Base-by-base conservation (phyloP, 2,797 vertebrate genomes). In the Cyprinodon diabolis region DNA sequence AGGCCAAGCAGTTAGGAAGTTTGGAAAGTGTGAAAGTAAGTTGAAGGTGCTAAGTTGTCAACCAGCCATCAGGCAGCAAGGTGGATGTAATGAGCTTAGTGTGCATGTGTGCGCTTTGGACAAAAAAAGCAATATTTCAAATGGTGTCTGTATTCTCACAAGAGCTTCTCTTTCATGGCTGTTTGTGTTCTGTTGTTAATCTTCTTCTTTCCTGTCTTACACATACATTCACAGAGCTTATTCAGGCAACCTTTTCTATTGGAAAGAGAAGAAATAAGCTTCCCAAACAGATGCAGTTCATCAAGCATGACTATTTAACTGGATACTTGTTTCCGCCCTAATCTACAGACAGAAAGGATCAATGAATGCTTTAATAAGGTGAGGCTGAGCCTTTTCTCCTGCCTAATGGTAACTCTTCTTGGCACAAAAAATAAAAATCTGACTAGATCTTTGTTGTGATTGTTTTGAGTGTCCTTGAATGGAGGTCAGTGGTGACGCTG, bases 11-110 rank as follows among this genome's bases (percentile, higher is more conserved):
- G 79, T 83, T 80, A 84, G 83, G 86, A 90, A 89, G 88, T 88
- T 90, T 87, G 85, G 71, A 86, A 84, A 88, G 90, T 90, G 90
- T 81, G 89, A 88, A 91, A 90, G 83, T 82, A 83, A 90, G 87
- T 87, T 83, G 85, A 87, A 90, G 90, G 90, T 91, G 92, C 85
- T 92, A 93, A 91, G 90, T 90, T 94, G 92, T 90, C 91, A 94
- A 90, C 60, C 86, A 91, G 91, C 82, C 87, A 89, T 91, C 90
- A 90, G 86, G 78, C 85, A 85, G 87, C 74, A 72, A 87, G 83
- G 74, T 84, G 87, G 84, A 84, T 82, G 85, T 89, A 91, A 90
- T 91, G 87, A 91, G 90, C 76, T 76, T 58, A 1, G 48, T 58
- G 80, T 77, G 81, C 81, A 40, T 76, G 66, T 71, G 69, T 74